These are phyloP conservation scores for Pluvianellus socialis DNA, from an alignment of 2,113 vertebrate genomes.

Conservation along the genomic window DNA sequence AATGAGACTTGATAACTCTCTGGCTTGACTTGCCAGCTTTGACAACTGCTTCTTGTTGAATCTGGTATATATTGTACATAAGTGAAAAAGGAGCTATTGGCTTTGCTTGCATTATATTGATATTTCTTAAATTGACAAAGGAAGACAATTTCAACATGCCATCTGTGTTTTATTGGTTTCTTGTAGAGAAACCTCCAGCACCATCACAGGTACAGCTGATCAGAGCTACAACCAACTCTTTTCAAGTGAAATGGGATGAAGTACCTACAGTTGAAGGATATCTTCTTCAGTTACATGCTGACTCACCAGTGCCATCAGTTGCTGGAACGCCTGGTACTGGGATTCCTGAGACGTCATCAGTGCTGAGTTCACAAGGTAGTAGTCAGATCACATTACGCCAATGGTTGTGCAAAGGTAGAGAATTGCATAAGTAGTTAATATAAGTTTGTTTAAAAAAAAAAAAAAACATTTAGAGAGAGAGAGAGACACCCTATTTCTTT, in stretches of 20 bases:
- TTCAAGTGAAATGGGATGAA: conserved; percentile 95
- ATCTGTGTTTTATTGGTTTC: not conserved
- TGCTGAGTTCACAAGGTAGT: conserved; percentile 71
- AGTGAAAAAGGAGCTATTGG: not conserved
- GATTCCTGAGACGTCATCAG: conserved; percentile 54
- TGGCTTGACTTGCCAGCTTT: not conserved
- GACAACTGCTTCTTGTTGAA: not conserved
- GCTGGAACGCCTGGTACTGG: conserved; percentile 33
- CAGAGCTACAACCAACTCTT: conserved; percentile 91
- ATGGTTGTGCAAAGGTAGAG: not conserved
- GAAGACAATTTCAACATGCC: not conserved
- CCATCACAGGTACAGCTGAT: conserved; percentile 90
- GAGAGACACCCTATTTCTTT: not conserved
- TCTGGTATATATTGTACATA: not conserved
- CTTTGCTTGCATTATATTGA: not conserved
- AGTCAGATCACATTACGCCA: not conserved
- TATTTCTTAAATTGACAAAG: not conserved
- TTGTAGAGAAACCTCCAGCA: conserved; percentile 84
- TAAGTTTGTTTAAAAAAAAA: not conserved
- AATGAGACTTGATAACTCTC: not conserved
- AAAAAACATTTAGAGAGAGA: not conserved
- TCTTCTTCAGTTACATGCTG: conserved; percentile 88
- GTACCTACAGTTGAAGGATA: conserved; percentile 91
- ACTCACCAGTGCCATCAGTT: conserved; percentile 43
- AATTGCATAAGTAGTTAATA: not conserved